phyloP scores from a whole-genome alignment of 2,113 vertebrate species.

The Apaloderma vittatum region DNA sequence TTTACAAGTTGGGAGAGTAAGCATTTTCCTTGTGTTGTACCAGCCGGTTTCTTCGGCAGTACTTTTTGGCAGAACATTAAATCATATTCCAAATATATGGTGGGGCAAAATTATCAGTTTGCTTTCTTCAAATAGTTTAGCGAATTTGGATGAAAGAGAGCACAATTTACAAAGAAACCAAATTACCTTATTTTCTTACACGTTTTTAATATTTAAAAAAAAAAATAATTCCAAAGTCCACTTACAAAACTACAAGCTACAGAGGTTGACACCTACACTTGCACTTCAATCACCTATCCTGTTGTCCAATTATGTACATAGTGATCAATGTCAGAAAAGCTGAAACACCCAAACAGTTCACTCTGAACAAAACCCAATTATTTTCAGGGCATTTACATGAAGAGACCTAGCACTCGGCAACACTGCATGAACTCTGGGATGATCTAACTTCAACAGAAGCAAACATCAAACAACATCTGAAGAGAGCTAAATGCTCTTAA shows the following conservation, averaged over 20 bases:
- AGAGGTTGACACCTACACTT: neutral
- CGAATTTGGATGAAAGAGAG: neutral
- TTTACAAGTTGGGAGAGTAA: neutral
- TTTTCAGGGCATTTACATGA: neutral
- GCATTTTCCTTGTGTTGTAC: neutral
- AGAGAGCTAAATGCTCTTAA: neutral
- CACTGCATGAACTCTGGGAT: neutral
- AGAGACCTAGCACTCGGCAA: neutral
- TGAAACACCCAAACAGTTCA: neutral
- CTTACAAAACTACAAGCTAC: neutral
- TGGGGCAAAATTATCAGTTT: neutral
- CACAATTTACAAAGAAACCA: neutral
- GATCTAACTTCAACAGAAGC: neutral
- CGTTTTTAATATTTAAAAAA: neutral
- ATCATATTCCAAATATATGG: neutral
- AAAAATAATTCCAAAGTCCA: neutral
- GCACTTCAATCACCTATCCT: neutral
- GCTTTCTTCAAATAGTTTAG: neutral
- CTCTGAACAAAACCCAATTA: neutral
- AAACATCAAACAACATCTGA: neutral
- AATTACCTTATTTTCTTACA: neutral
- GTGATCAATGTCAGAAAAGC: neutral
- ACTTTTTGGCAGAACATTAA: neutral
- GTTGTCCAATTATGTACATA: rapidly evolving
- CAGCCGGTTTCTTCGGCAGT: neutral